phyloP scores from a whole-genome alignment of 2,888 invertebrate species.

The Pristionchus maxplancki region DNA sequence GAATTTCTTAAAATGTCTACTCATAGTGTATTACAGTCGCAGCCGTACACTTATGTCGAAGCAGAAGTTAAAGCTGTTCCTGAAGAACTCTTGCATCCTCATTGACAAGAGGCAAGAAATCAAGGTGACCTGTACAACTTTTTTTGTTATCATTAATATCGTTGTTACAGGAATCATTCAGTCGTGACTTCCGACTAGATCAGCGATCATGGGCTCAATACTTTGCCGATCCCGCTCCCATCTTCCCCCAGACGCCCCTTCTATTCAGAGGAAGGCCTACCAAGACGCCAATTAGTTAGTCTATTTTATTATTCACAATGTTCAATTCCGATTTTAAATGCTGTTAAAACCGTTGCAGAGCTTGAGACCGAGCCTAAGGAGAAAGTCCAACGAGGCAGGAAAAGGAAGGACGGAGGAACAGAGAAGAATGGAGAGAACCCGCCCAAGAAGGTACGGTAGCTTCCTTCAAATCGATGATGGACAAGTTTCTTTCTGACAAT shows the following conservation, averaged over 20 bases:
- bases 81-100: slow-evolving; percentile 60
- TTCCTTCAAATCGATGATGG: background rate
- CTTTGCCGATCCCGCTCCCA: slow-evolving; percentile 64
- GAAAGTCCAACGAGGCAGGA: slow-evolving; percentile 17
- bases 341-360: background rate
- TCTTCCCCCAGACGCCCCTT: slow-evolving; percentile 66
- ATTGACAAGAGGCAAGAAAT: slow-evolving; percentile 57
- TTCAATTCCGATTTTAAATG: background rate
- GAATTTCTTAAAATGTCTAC: background rate
- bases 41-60: slow-evolving; percentile 58
- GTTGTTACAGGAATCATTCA: slow-evolving; percentile 51
- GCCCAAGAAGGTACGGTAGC: slow-evolving; percentile 27
- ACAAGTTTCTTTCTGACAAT: background rate
- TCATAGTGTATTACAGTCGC: slow-evolving; percentile 58
- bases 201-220: slow-evolving; percentile 59
- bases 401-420: slow-evolving; percentile 10
- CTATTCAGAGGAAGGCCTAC: slow-evolving; percentile 60
- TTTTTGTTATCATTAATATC: background rate
- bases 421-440: slow-evolving; percentile 37
- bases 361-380: slow-evolving; percentile 33
- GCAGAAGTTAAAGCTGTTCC: slow-evolving; percentile 63
- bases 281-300: slow-evolving; percentile 50
- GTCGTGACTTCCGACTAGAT: slow-evolving; percentile 56
- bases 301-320: no score
- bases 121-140: slow-evolving; percentile 53